These are phyloP conservation scores for Champsocephalus gunnari DNA, from an alignment of 2,797 vertebrate genomes.

Conservation along the genomic window DNA sequence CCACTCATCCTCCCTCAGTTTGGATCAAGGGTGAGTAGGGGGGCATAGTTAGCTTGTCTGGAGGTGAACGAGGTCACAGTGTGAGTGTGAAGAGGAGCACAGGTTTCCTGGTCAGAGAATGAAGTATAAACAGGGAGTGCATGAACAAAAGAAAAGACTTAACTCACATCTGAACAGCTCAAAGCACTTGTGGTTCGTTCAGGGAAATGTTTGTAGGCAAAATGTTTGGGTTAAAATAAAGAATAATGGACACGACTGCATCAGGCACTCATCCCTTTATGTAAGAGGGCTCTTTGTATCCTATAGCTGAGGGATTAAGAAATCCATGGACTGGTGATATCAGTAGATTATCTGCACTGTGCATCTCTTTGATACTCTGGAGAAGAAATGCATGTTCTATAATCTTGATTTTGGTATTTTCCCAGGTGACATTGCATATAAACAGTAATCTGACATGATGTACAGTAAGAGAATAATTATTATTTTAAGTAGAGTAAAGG, in stretches of 20 bases:
- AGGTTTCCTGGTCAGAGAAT: conserved; percentile 50
- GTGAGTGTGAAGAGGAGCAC: conserved; percentile 64
- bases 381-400: neutral
- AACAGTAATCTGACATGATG: neutral
- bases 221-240: conserved; percentile 41
- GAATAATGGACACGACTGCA: neutral
- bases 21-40: conserved; percentile 61
- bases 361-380: neutral
- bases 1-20: conserved; percentile 66
- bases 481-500: neutral
- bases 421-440: neutral
- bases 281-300: neutral
- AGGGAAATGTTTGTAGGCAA: conserved; percentile 28
- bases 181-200: conserved; percentile 51
- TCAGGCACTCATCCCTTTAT: neutral
- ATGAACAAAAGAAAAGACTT: conserved; percentile 40
- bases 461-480: neutral
- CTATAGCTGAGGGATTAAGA: neutral
- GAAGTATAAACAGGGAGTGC: conserved; percentile 43
- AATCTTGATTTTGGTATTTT: neutral
- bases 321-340: neutral
- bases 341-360: neutral
- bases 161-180: conserved; percentile 31
- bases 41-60: conserved; percentile 72
- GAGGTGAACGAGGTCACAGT: conserved; percentile 71